Conservation (phyloP, 2,888 invertebrate genomes). For the Acleris cristana region DNA sequence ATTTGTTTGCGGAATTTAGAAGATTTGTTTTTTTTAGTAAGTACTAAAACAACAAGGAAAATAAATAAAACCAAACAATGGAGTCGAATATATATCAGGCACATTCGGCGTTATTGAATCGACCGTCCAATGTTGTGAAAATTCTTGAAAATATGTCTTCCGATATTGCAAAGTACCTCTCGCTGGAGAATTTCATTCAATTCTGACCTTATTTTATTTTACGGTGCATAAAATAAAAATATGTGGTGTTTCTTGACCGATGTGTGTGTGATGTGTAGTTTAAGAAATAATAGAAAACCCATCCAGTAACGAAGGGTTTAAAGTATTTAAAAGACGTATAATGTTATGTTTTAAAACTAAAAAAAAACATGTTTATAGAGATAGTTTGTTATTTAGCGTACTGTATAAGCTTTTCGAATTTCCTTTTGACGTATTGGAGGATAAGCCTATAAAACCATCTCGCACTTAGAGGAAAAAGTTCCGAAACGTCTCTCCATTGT, state of each 20-base stretch:
- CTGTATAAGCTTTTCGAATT: neutral
- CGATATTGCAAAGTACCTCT: constrained; percentile 2
- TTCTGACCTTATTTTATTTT: constrained; percentile 3
- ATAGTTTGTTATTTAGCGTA: neutral
- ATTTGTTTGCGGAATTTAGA: too few species aligned
- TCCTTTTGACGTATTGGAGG: neutral
- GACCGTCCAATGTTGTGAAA: constrained; percentile 10
- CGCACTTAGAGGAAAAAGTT: neutral
- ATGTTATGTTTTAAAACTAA: too few species aligned
- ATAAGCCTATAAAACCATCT: neutral
- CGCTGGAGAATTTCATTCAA: constrained; percentile 6
- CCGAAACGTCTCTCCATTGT: neutral
- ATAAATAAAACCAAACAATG: neutral
- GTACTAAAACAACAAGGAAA: neutral
- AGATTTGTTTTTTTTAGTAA: too few species aligned
- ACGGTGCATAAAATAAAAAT: neutral
- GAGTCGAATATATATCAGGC: neutral
- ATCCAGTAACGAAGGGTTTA: too few species aligned
- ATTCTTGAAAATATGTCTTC: constrained; percentile 17
- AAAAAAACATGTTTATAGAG: too few species aligned
- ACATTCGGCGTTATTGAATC: constrained; percentile 4
- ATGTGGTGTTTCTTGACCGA: too few species aligned
- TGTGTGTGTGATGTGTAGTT: too few species aligned
- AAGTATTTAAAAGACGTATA: too few species aligned
- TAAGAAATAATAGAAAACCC: too few species aligned